Conservation (phyloP, 2,888 invertebrate species). For the Eristalis tenax region DNA sequence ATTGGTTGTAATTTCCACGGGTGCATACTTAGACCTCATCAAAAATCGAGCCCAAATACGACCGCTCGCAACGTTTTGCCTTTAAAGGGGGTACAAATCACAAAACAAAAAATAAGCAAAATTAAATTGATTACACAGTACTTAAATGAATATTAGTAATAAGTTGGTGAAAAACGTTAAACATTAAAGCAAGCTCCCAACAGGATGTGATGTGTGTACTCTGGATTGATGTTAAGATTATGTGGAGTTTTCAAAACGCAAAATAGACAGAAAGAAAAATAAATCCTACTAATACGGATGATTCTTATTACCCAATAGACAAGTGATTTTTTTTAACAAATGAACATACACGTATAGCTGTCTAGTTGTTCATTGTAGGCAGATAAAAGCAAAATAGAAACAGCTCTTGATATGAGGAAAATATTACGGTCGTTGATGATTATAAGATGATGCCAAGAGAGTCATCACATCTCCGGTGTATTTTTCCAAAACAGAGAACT, state of each 20-base stretch:
- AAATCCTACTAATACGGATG: not conserved
- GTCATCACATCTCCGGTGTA: constrained; percentile 41
- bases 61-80: constrained; percentile 66
- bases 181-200: too few relatives aligned
- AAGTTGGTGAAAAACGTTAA: too few relatives aligned
- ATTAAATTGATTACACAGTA: constrained; percentile 28
- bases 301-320: not conserved
- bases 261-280: too few relatives aligned
- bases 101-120: constrained; percentile 33
- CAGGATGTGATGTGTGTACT: too few relatives aligned
- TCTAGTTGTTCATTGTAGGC: not conserved
- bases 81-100: constrained; percentile 57
- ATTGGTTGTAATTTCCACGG: too few relatives aligned
- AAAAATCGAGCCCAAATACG: not conserved
- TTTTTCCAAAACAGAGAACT: constrained; percentile 57
- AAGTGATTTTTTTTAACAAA: too few relatives aligned
- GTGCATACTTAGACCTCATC: too few relatives aligned
- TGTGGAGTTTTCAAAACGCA: too few relatives aligned
- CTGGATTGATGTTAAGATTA: too few relatives aligned
- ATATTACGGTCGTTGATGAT: constrained; percentile 35
- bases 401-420: constrained; percentile 47
- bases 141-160: constrained; percentile 8
- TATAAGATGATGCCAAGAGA: constrained; percentile 41
- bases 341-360: not conserved
- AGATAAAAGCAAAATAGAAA: constrained; percentile 32